Evolutionary conservation across 35 echinoderm and acorn worm species (phyloP).

Genomic region (Heliocidaris tuberculata): DNA sequence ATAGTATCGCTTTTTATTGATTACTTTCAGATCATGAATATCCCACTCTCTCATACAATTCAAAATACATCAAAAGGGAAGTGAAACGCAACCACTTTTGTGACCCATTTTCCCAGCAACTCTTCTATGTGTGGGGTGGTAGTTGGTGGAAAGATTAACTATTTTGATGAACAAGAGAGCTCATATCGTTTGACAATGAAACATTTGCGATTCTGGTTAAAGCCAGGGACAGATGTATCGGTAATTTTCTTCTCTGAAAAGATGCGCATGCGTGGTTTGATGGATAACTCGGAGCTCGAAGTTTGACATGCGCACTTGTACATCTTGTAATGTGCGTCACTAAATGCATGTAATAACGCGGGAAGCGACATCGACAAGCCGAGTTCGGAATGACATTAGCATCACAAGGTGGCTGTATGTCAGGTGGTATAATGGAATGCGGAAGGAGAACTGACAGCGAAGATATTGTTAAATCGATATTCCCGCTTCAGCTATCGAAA

Average conservation of each 20-base stretch:
- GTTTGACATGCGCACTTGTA: neutral
- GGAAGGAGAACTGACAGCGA: constrained; percentile 1
- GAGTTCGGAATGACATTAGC: neutral
- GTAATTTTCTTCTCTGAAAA: neutral
- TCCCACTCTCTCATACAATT: too few species aligned
- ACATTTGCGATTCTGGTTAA: neutral
- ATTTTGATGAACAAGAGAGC: neutral
- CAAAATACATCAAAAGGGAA: neutral
- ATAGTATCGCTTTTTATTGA: too few species aligned
- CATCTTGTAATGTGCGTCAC: neutral
- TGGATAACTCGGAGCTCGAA: neutral
- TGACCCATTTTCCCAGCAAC: neutral
- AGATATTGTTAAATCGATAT: constrained; percentile 19
- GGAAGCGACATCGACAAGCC: neutral
- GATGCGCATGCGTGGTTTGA: neutral
- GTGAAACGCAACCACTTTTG: neutral
- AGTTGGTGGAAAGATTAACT: neutral
- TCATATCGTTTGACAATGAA: neutral
- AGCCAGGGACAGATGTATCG: neutral
- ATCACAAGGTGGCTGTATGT: neutral
- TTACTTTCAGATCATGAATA: too few species aligned
- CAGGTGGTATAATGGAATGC: constrained; percentile 8
- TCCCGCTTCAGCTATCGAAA: neutral
- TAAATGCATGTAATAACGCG: neutral
- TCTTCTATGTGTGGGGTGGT: neutral